phyloP scores from a whole-genome alignment of 2,113 vertebrate genomes.

The Coracopsis vasa region DNA sequence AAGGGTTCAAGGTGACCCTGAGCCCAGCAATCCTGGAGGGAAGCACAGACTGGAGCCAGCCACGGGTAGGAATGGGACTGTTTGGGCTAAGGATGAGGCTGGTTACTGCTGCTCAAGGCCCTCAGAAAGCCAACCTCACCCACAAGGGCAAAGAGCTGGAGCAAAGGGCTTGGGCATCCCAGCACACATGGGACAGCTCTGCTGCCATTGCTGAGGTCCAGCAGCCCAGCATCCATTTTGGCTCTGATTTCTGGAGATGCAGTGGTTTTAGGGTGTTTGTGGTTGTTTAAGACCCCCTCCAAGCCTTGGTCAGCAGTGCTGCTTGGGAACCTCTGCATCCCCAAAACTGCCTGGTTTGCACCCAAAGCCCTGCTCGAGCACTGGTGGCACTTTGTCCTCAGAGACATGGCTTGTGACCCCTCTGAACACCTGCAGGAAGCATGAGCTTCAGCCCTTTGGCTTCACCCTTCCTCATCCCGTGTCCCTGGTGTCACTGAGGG shows the following conservation, averaged over 20 bases:
- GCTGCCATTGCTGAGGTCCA: rapidly evolving
- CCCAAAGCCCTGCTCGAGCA: not conserved
- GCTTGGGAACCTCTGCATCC: not conserved
- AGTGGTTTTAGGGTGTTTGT: not conserved
- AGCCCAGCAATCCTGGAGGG: not conserved
- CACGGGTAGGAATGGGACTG: not conserved
- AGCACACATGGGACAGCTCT: rapidly evolving
- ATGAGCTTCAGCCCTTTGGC: not conserved
- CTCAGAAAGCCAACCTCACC: not conserved
- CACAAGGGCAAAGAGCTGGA: not conserved
- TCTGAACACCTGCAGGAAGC: not conserved
- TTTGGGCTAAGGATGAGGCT: constrained; percentile 9
- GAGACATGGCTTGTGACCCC: not conserved
- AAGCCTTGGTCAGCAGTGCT: not conserved
- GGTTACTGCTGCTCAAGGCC: constrained; percentile 26
- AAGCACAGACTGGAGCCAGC: not conserved
- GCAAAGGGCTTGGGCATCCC: not conserved
- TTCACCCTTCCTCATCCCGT: rapidly evolving
- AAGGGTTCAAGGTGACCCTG: not conserved
- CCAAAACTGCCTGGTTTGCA: not conserved
- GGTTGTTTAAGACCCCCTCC: too few species aligned
- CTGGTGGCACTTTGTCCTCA: not conserved
- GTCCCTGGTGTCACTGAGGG: rapidly evolving
- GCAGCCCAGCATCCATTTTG: not conserved
- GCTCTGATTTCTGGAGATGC: not conserved